These are phyloP conservation scores for Staurois parvus DNA, from an alignment of 2,797 vertebrate species.

Conservation along the genomic window DNA sequence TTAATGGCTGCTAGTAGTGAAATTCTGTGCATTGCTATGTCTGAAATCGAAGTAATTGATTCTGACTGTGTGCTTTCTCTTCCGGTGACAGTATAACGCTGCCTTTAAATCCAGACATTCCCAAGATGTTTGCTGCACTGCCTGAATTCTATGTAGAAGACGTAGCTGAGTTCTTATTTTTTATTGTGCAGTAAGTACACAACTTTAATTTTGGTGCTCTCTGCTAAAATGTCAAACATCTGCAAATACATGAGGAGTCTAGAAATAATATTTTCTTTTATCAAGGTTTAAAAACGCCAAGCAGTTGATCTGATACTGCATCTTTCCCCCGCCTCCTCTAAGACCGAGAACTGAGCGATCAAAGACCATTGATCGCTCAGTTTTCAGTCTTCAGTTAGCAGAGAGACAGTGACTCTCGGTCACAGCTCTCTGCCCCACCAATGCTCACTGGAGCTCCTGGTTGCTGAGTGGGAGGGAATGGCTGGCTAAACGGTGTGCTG, in stretches of 20 bases:
- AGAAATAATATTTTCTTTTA: too few relatives aligned
- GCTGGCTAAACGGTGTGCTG: too few relatives aligned
- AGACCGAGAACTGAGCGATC: too few relatives aligned
- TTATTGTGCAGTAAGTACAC: slow-evolving; percentile 97
- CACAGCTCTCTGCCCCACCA: too few relatives aligned
- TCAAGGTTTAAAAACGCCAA: too few relatives aligned
- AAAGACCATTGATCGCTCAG: too few relatives aligned
- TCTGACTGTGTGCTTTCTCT: neutral
- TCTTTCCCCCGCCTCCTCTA: too few relatives aligned
- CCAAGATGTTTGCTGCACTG: slow-evolving; percentile 95
- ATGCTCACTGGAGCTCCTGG: too few relatives aligned
- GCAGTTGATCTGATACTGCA: too few relatives aligned
- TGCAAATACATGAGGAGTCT: neutral
- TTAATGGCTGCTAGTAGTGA: neutral
- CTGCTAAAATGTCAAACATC: neutral
- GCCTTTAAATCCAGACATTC: slow-evolving; percentile 93
- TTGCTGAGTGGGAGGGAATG: too few relatives aligned
- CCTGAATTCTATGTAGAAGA: slow-evolving; percentile 99
- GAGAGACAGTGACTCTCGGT: too few relatives aligned
- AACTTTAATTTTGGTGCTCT: neutral
- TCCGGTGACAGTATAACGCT: slow-evolving; percentile 81
- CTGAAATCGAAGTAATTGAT: neutral
- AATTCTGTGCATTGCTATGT: neutral
- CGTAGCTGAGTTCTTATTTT: slow-evolving; percentile 98
- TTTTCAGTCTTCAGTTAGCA: too few relatives aligned